Conservation (phyloP, 2,888 invertebrate species). For the Branchellion lobata region DNA sequence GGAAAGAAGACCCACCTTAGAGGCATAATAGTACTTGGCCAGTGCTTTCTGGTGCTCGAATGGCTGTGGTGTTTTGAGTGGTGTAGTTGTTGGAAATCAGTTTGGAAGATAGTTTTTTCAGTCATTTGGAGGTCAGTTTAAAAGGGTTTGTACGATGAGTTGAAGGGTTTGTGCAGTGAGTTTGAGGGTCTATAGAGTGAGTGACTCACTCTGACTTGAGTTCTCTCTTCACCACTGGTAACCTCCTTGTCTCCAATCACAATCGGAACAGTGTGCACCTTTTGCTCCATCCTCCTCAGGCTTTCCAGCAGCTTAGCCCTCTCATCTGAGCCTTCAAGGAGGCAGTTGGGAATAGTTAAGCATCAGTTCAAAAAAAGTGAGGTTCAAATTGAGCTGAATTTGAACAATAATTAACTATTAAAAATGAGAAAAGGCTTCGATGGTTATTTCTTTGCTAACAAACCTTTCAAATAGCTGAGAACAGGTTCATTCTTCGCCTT, state of each 20-base stretch:
- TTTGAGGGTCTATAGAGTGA: no score
- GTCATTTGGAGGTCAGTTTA: no score
- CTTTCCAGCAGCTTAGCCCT: conserved; percentile 73
- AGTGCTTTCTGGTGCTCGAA: conserved; percentile 84
- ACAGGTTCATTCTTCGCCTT: conserved; percentile 64
- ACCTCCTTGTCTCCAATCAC: conserved; percentile 90
- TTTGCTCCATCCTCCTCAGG: conserved; percentile 69
- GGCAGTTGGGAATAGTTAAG: no score
- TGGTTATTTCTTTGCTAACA: neutral
- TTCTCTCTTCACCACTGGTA: conserved; percentile 73
- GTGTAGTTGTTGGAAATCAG: neutral
- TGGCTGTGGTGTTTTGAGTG: conserved; percentile 76
- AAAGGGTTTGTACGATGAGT: no score
- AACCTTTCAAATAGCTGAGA: conserved; percentile 69
- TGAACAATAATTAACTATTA: no score
- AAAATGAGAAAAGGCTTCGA: no score
- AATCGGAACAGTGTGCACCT: conserved; percentile 84
- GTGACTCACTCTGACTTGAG: conserved; percentile 70
- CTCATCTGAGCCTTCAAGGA: conserved; percentile 75
- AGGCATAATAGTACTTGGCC: conserved; percentile 89
- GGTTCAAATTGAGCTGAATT: neutral
- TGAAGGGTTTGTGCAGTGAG: no score
- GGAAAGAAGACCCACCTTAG: conserved; percentile 64
- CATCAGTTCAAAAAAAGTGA: neutral
- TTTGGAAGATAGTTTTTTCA: neutral